Conservation (phyloP, 30 jellyfish, hydroid and myxozoan species). For the Pseudorhiza aurosa region DNA sequence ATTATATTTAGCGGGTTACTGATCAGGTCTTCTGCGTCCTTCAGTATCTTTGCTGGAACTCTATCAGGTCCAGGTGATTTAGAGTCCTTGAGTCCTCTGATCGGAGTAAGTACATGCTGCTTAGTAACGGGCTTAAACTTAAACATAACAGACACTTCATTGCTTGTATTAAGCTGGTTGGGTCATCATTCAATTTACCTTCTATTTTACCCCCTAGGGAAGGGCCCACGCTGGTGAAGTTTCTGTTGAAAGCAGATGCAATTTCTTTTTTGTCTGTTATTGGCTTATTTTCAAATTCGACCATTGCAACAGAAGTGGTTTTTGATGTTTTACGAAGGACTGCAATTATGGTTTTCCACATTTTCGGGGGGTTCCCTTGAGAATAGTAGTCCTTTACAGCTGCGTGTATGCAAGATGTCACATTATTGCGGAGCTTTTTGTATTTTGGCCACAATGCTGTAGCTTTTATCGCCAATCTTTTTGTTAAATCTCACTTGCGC, state of each 20-base stretch:
- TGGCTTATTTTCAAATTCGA: conserved; percentile 18
- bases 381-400: conserved; percentile 19
- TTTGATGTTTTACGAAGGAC: background rate
- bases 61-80: conserved; percentile 40
- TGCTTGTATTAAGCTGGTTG: background rate
- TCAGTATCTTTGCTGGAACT: conserved; percentile 16
- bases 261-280: conserved; percentile 49
- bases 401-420: conserved; percentile 16
- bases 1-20: background rate
- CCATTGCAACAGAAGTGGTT: conserved; percentile 1
- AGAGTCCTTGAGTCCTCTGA: conserved; percentile 20
- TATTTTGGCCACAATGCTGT: background rate
- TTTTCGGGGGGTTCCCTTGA: conserved; percentile 22
- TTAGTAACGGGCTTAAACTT: background rate
- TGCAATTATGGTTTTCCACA: background rate
- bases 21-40: conserved; percentile 1
- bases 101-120: conserved; percentile 26
- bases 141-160: background rate
- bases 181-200: background rate
- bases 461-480: background rate
- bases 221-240: conserved; percentile 34
- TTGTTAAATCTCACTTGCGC: background rate
- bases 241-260: conserved; percentile 34
- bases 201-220: background rate
- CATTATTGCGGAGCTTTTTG: conserved; percentile 4